Evolutionary conservation across 2,797 vertebrate genomes (phyloP), one percentile per base, ranked within the genome.

Genomic region (Coreius guichenoti): DNA sequence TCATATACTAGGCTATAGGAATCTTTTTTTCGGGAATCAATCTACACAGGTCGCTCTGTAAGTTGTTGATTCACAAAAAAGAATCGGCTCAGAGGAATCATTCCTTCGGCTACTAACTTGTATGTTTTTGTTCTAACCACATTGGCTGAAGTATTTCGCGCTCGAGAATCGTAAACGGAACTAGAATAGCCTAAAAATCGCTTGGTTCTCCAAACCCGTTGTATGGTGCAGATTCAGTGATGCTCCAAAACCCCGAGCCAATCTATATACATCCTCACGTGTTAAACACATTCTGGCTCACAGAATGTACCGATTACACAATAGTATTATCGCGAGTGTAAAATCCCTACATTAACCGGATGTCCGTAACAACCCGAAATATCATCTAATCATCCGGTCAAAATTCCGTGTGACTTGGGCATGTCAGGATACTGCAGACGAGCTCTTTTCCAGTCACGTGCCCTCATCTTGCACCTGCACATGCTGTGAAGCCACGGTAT

Each of bases 391-490:
- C 26, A 19, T 49, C 23, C 67, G 19, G 26, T 33, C 43, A 78
- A 21, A 82, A 70, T 47, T 39, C 54, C 8, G 21, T 12, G 21
- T 63, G 69, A 49, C 39, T 49, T 49, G 58, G 51, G 23, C 13
- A 73, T 73, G 21, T 63, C 51, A 76, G 84, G 86, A 86, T 91
- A 91, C 88, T 84, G 90, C 91, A 92, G 84, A 91, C 81, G 51
- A 73, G 74, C 58, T 84, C 17, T 72, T 86, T 87, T 83, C 85
- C 82, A 87, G 82, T 86, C 84, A 91, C 88, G 19, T 86, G 85
- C 70, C 84, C 82, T 78, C 88, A 29, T 88, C 86, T 81, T 85
- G 86, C 87, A 91, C 86, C 78, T 91, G 87, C 69, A 87, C 88
- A 88, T 81, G 58, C 72, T 78, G 33, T 33, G 5, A 79, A 80